phyloP scores from a whole-genome alignment of 2,888 invertebrate species.

The Parnassius glacialis region DNA sequence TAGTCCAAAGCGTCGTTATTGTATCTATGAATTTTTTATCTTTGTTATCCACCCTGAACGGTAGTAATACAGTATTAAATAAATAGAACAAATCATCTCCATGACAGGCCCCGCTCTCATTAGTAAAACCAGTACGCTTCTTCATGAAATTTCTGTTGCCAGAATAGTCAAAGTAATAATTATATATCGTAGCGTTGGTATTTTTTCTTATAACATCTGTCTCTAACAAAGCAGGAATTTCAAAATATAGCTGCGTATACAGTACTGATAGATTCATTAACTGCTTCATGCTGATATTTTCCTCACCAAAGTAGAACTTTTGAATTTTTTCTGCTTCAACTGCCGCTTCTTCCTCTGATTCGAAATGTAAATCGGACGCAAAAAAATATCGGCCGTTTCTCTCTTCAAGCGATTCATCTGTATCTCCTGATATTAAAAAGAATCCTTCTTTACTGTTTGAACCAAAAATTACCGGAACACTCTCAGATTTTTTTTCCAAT shows the following conservation, averaged over 20 bases:
- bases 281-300: slow-evolving; percentile 59
- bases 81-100: slow-evolving; percentile 69
- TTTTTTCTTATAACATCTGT: slow-evolving; percentile 42
- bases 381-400: slow-evolving; percentile 57
- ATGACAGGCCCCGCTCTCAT: slow-evolving; percentile 58
- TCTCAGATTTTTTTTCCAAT: slow-evolving; percentile 47
- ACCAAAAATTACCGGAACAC: slow-evolving; percentile 42
- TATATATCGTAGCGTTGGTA: slow-evolving; percentile 49
- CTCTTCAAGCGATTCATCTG: slow-evolving; percentile 43
- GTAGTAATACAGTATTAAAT: slow-evolving; percentile 54
- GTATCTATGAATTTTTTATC: slow-evolving; percentile 54
- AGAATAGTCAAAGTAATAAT: slow-evolving; percentile 62
- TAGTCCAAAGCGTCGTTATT: slow-evolving; percentile 65
- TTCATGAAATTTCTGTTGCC: slow-evolving; percentile 64
- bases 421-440: slow-evolving; percentile 43
- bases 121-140: slow-evolving; percentile 41
- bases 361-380: slow-evolving; percentile 63
- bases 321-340: slow-evolving; percentile 46
- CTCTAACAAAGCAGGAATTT: slow-evolving; percentile 60
- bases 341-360: slow-evolving; percentile 50
- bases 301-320: slow-evolving; percentile 69
- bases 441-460: slow-evolving; percentile 62
- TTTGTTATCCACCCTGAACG: slow-evolving; percentile 45
- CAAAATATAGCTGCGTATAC: slow-evolving; percentile 68
- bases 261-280: slow-evolving; percentile 56